Percentiles rank a stretch among this genome's conserved stretches.
Evolutionary conservation across 2,797 vertebrate genomes (phyloP).

Genomic region (Sebastes cheni): DNA sequence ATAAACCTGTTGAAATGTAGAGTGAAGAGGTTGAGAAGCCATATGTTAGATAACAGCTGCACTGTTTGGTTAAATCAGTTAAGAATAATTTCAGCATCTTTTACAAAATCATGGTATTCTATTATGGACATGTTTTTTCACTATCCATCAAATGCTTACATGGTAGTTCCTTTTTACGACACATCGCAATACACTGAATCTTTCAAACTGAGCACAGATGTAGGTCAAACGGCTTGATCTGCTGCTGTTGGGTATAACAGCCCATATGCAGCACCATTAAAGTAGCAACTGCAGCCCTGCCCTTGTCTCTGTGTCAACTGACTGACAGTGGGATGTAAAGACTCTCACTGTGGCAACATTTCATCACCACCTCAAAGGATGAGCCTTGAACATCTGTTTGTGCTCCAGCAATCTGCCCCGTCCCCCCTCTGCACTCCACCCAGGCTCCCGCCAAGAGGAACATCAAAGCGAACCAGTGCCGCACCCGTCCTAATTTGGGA

Average conservation of each 20-base stretch:
- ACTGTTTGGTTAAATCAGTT: not conserved
- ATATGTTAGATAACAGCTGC: not conserved
- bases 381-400: slow-evolving; percentile 77
- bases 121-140: not conserved
- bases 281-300: slow-evolving; percentile 34
- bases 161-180: not conserved
- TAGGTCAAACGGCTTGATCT: slow-evolving; percentile 33
- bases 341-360: slow-evolving; percentile 54
- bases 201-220: not conserved
- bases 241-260: not conserved
- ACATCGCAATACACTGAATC: not conserved
- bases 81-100: not conserved
- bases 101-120: not conserved
- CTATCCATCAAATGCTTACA: not conserved
- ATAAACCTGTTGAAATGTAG: not conserved
- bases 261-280: slow-evolving; percentile 5
- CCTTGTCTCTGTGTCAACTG: slow-evolving; percentile 58
- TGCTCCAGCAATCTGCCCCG: slow-evolving; percentile 44
- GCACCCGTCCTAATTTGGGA: slow-evolving; percentile 77
- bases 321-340: slow-evolving; percentile 59
- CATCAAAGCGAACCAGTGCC: slow-evolving; percentile 78
- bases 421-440: slow-evolving; percentile 23
- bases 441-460: slow-evolving; percentile 62
- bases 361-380: slow-evolving; percentile 73
- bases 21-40: not conserved